Evolutionary conservation across 2,888 invertebrate species (phyloP).

Genomic region (Nemotelus nigrinus): DNA sequence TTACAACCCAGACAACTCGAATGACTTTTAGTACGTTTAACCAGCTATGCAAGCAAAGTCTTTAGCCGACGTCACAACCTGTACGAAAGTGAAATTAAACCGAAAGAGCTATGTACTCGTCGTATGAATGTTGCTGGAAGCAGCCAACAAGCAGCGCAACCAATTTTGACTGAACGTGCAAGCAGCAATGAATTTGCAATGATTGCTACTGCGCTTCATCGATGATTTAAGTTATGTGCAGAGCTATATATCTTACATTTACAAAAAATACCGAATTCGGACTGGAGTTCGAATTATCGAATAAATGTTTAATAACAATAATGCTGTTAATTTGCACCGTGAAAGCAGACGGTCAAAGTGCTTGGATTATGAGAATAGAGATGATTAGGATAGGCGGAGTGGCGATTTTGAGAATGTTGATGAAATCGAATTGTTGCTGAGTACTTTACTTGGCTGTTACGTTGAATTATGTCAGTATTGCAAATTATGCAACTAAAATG

Average conservation of each 20-base stretch:
- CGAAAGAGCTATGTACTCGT: background rate
- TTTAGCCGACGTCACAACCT: background rate
- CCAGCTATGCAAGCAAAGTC: too few relatives aligned
- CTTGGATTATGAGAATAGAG: background rate
- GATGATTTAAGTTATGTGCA: too few relatives aligned
- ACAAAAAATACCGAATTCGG: too few relatives aligned
- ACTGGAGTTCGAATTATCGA: background rate
- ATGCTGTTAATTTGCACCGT: background rate
- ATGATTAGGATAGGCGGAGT: too few relatives aligned
- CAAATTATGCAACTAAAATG: slow-evolving; percentile 3
- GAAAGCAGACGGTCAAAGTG: background rate
- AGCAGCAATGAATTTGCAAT: background rate
- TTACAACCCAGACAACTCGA: too few relatives aligned
- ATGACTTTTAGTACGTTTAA: too few relatives aligned
- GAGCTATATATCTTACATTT: too few relatives aligned
- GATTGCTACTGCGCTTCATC: background rate
- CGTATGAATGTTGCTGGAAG: too few relatives aligned
- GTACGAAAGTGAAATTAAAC: slow-evolving; percentile 36
- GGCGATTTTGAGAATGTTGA: too few relatives aligned
- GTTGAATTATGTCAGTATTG: slow-evolving; percentile 16
- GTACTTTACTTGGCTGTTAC: background rate
- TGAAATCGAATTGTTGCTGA: too few relatives aligned
- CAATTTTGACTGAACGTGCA: background rate
- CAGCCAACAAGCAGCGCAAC: too few relatives aligned
- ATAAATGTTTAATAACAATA: slow-evolving; percentile 10